A percentile compares a stretch with the other conserved stretches of the same genome.
Evolutionary conservation across 2,797 vertebrate species (phyloP).

Genomic region (Notamacropus eugenii): DNA sequence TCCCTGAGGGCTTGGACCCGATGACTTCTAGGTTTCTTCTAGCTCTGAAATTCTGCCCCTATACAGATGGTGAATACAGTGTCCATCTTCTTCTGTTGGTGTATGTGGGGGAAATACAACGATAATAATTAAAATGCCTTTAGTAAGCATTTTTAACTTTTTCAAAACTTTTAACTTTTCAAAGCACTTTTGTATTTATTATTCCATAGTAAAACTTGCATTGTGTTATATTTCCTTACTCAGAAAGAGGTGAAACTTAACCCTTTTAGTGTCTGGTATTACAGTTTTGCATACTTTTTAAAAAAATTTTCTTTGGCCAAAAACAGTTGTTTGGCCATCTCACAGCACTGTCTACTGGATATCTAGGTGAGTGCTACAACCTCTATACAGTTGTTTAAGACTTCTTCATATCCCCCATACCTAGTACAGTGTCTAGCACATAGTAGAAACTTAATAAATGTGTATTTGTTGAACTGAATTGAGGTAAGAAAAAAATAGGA

Average conservation of each 20-base stretch:
- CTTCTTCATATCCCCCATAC: not conserved
- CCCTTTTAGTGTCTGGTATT: not conserved
- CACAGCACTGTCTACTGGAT: slow-evolving; percentile 29
- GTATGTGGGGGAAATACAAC: not conserved
- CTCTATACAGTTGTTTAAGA: slow-evolving; percentile 51
- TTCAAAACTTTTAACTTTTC: slow-evolving; percentile 33
- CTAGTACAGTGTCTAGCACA: not conserved
- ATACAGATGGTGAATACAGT: not conserved
- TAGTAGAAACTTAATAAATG: not conserved
- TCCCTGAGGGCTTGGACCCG: not conserved
- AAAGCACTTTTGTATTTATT: slow-evolving; percentile 44
- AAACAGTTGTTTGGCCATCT: not conserved
- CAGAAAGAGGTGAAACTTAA: not conserved
- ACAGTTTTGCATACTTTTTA: slow-evolving; percentile 9
- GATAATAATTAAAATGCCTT: not conserved
- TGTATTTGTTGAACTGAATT: slow-evolving; percentile 56
- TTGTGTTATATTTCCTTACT: slow-evolving; percentile 8
- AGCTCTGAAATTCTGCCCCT: not conserved
- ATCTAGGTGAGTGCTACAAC: slow-evolving; percentile 24
- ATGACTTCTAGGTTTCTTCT: not conserved
- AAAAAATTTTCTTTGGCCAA: slow-evolving; percentile 4
- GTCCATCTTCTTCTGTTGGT: not conserved
- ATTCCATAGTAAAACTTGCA: not conserved
- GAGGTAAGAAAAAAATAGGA: slow-evolving; percentile 53
- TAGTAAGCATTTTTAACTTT: not conserved